phyloP scores from a whole-genome alignment of 92 coral and sea anemone genomes.

The Pocillopora grandis region DNA sequence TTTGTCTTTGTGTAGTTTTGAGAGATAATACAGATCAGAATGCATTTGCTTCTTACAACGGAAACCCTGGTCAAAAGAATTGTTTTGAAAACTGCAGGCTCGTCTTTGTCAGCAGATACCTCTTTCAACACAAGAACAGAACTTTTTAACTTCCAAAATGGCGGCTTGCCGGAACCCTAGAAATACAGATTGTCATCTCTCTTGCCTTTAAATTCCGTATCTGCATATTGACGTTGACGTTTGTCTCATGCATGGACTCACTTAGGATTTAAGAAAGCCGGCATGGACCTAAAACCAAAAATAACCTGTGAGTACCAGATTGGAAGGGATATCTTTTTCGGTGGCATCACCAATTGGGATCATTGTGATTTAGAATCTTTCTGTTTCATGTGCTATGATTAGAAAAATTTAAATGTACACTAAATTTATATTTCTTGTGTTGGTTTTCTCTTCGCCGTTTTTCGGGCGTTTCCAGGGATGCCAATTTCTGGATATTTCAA shows the following conservation, averaged over 20 bases:
- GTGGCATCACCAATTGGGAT: too few species aligned
- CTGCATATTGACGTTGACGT: not conserved
- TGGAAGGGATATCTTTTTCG: not conserved
- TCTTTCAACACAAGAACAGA: not conserved
- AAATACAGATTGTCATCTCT: not conserved
- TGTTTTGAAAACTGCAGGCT: not conserved
- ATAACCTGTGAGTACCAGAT: slow-evolving; percentile 69
- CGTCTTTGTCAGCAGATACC: slow-evolving; percentile 8
- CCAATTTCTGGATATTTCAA: too few species aligned
- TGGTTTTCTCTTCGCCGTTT: too few species aligned
- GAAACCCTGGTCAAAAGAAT: too few species aligned
- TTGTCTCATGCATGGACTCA: not conserved
- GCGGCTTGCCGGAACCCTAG: slow-evolving; percentile 2
- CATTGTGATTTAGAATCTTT: too few species aligned
- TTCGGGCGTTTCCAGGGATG: too few species aligned
- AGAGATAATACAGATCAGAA: too few species aligned
- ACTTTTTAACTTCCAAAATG: not conserved
- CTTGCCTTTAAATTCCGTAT: not conserved
- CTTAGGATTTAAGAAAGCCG: not conserved
- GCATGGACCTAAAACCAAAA: slow-evolving; percentile 82
- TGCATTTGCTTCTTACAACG: too few species aligned
- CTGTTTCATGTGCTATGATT: too few species aligned
- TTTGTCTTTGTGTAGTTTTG: not conserved
- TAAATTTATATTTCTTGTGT: too few species aligned
- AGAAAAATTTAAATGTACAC: too few species aligned